Base-by-base conservation (phyloP, 1,140 invertebrate species). In the Drosophila tani region DNA sequence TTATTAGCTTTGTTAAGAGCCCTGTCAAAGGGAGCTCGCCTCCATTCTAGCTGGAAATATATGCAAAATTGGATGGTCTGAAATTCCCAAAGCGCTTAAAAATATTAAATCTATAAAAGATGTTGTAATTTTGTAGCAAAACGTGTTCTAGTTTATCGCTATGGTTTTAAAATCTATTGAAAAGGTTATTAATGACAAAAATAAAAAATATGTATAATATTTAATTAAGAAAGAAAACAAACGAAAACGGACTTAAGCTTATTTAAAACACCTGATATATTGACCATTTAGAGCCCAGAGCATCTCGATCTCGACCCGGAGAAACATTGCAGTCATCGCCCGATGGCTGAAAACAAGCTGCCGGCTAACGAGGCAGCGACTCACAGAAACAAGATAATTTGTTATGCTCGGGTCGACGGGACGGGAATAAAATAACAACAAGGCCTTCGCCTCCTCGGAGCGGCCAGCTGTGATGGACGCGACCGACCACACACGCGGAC, bases 311-410 rank as follows among this genome's bases (percentile, higher is more conserved):
- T 56, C 75, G 75, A 56, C 59, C 32, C 29, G 47, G 35, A 35
- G 12, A 50, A 24, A 49, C 29, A 62, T 78, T 64, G 63, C 41
- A 63, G 46, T 60, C 73, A 75, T 79, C 65, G 70, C 29, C 59
- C 63, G 57, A 59, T 57, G 27, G 55, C 66, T 51, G 81, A 65
- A 84, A 84, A 84, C 82, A 84, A 84, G 82, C 83, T 82, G 80
- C 40, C 68, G 73, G 81, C 81, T 84, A 84, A 84, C 82, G 82
- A 84, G 77, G 71, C 81, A 82, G 75, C 74, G 81, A 57, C 81
- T 77, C 75, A 59, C 76, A 81, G 46, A 27, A 60, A 84, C 77
- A 80, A 84, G 82, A 84, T 84, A 84, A 84, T 84, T 84, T 84
- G 82, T 84, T 84, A 84, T 84, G 67, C 82, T 73, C 77, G 46